Base-by-base conservation (phyloP, 2,113 vertebrate genomes). In the Psilopsiagon aurifrons region DNA sequence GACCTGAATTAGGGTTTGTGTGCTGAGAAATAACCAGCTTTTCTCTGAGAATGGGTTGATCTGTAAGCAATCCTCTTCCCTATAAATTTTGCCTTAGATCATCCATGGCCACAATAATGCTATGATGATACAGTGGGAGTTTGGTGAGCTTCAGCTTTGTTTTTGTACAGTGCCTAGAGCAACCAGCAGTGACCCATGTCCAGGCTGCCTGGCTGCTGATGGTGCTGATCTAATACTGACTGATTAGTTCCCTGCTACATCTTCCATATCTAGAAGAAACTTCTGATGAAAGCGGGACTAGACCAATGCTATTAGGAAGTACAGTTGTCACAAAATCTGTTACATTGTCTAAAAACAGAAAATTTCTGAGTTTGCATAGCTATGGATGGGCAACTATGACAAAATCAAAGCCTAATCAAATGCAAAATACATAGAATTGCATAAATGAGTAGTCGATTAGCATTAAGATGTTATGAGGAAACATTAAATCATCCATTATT, bases 221-320 rank as follows among this genome's bases (percentile, higher is more conserved):
- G 13, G 41, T 57, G 20, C 33, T 54, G 31, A 9, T n/a, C 43
- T 6, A 41, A 60, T 25, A 44, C 2, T 14, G 7, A 49, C 28
- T 0, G 0, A 67, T 59, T 43, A 13, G 25, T 68, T 59, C 33
- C n/a, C 62, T n/a, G 9, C 35, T 44, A 24, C 47, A 2, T 41
- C 41, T 82, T 90, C 19, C 67, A 82, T 17, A 85, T 28, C 24
- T 17, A 64, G 57, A 27, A 82, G n/a, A 68, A 68, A 80, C 5
- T 71, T 83, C 33, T 64, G 27, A 39, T 64, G 39, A 77, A 51
- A 1, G 1, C 17, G 7, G 29, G 29, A 52, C 44, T 31, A 68
- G 57, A 73, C 8, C 23, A 55, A 12, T 17, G 57, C 10, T 62
- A 7, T 29, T 46, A 85, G 29, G 24, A 59, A 20, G 15, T 3